Base-by-base conservation (phyloP, 2,888 invertebrate genomes). In the Tiphia femorata region DNA sequence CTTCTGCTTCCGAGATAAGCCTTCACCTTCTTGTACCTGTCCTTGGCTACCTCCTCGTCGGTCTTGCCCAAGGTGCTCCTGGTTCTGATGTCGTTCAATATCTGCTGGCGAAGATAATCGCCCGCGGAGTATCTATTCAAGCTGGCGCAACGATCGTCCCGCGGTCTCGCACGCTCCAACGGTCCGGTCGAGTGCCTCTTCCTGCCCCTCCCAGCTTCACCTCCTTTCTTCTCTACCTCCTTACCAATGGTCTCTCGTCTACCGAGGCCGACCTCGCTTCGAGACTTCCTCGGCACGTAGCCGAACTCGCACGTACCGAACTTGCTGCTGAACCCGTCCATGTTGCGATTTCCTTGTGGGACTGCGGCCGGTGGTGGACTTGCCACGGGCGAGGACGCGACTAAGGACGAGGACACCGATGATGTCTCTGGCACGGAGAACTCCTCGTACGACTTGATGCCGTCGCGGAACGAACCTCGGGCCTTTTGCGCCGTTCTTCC, bases 401-500 rank as follows among this genome's bases (percentile, higher is more conserved):
- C 49, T 2, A 40, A 43, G 6, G 46, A 56, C 8, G 55, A 47
- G 1, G 58, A 23, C 1, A 33, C 16, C 5, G 61, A 44, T 1
- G 50, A 30, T 0, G 44, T 44, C 17, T 5, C 20, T 1, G 40
- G 7, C 10, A 8, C 12, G 5, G 71, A 72, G 29, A 76, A 80
- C 35, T 76, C 73, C 27, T 80, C 72, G 62, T 73, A 58, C 1
- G 63, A 51, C 38, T 58, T 72, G 7, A 80, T 58, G 23, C 77
- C 77, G 1, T 77, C 73, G 0, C 71, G 71, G 29, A 80, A 80
- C 3, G 80, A 74, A 5, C 81, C 81, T 16, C 78, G 73, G 5
- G 80, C 80, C 21, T 76, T 63, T 41, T 82, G 82, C 0, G 82
- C 82, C 0, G 75, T 78, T 44, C 74, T 66, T 1, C 77, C 79